Evolutionary conservation across 2,888 invertebrate genomes (phyloP), one percentile per base, ranked within the genome.

Genomic region (Calameuta pallipes): DNA sequence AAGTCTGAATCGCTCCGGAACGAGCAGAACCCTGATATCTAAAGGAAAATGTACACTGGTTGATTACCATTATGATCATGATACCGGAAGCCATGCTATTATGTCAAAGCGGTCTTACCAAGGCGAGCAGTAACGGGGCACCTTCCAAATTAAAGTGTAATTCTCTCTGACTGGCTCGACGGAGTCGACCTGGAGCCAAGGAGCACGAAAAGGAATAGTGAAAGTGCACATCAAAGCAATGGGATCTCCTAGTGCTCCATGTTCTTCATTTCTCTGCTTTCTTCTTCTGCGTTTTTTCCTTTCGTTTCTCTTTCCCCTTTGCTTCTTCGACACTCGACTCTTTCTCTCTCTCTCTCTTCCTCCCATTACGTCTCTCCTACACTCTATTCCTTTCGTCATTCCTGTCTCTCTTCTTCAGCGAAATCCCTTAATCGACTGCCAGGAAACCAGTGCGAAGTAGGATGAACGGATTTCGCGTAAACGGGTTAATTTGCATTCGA

Each of bases 401-500:
- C 41, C 23, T 9, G 23, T 15, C 56, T 56, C 6, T 23, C 23
- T 56, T 23, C 56, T 56, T 23, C 23, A 56, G 56, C 2, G 9
- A 56, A 56, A 23, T 23, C 15, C 23, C 56, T 56, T 56, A 56
- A 9, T 9, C 23, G 56, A 9, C 56, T 56, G 9, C 56, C 23
- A 56, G 56, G 56, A 56, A 23, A 23, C 56, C 56, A 56, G 56
- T 23, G 71, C 15, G 31, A 71, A 71, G 71, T 33, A 71, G 33
- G 13, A 34, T 33, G 79, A 71, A 68, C 70, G 82, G 83, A 86
- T 86, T 83, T 82, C 79, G 78, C 77, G 82, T 81, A 82, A 85
- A 86, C 86, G 84, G 85, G 86, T 86, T 86, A 86, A 86, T 86
- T 86, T 86, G 84, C 86, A 86, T 86, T 80, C 83, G 81, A 86